A percentile compares a stretch with the other conserved stretches of the same genome.
Evolutionary conservation across 2,888 invertebrate species (phyloP).

Genomic region (Euproctis similis): DNA sequence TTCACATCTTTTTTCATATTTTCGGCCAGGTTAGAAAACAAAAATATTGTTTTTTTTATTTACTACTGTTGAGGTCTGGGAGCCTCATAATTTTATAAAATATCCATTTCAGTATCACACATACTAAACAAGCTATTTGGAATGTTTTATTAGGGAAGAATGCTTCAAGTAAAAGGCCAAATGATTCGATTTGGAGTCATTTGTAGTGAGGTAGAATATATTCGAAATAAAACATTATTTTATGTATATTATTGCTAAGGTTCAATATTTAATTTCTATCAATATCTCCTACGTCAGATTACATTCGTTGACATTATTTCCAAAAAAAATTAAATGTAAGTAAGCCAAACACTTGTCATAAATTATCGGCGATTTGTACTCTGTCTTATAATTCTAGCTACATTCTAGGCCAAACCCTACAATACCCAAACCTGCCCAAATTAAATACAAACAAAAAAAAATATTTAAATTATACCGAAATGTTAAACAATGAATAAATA

Average conservation of each 20-base stretch:
- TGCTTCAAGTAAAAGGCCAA: no score
- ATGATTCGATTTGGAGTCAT: no score
- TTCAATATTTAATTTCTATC: constrained; percentile 74
- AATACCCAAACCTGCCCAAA: constrained; percentile 76
- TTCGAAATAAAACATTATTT: constrained; percentile 49
- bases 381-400: constrained; percentile 74
- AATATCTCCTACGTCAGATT: constrained; percentile 75
- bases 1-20: no score
- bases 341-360: constrained; percentile 70
- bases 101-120: no score
- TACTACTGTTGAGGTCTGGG: no score
- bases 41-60: no score
- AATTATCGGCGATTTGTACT: constrained; percentile 73
- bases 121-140: no score
- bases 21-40: no score
- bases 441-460: constrained; percentile 53
- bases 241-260: constrained; percentile 74
- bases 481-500: constrained; percentile 51
- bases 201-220: not conserved
- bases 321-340: constrained; percentile 63
- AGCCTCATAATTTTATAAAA: no score
- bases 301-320: constrained; percentile 76
- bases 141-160: no score
- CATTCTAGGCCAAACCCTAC: constrained; percentile 76
- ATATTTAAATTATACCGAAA: constrained; percentile 49